A percentile compares a stretch with the other conserved stretches of the same genome.
These are phyloP conservation scores for Cercopithecus petaurista DNA, from an alignment of 2,797 vertebrate species.

Conservation along the genomic window DNA sequence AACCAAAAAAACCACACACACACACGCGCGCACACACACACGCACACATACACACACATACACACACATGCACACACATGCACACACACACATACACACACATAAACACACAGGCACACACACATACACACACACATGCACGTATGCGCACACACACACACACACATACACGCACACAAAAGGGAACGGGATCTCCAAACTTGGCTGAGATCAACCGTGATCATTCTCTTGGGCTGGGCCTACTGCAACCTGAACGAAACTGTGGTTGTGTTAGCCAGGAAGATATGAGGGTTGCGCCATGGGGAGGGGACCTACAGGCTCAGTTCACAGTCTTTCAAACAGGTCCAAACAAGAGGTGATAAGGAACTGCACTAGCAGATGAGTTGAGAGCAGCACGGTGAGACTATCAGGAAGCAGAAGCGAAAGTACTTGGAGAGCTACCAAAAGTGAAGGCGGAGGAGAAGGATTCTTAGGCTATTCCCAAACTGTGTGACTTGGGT, in stretches of 20 bases:
- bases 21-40: accelerated
- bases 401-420: neutral
- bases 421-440: neutral
- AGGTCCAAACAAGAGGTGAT: neutral
- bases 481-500: neutral
- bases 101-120: accelerated
- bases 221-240: neutral
- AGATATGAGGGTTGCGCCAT: no score
- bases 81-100: accelerated
- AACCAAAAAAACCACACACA: no score
- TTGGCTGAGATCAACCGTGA: neutral
- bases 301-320: neutral
- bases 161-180: no score
- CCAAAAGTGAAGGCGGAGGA: neutral
- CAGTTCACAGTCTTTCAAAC: neutral
- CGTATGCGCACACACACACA: accelerated
- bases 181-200: neutral
- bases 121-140: accelerated
- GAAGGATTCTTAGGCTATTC: neutral
- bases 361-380: neutral
- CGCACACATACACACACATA: accelerated
- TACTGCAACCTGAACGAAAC: neutral
- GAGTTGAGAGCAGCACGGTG: neutral
- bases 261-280: neutral
- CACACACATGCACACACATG: accelerated